These are phyloP conservation scores for Serrognathus titanus DNA, from an alignment of 2,888 invertebrate genomes.

Conservation along the genomic window DNA sequence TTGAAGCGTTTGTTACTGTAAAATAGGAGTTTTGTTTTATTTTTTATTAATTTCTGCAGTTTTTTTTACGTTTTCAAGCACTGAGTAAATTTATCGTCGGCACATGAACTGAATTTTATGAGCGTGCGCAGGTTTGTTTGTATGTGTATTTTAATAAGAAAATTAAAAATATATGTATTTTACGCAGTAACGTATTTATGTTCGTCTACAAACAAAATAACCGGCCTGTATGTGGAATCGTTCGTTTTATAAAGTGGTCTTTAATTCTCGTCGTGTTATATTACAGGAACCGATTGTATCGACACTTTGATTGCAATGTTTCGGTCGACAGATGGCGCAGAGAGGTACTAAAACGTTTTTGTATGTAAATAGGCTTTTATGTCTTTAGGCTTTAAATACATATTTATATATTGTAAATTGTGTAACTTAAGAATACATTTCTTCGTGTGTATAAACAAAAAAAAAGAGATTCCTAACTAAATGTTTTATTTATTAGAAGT, in stretches of 20 bases:
- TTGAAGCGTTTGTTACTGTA: conserved; percentile 19
- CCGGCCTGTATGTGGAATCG: conserved; percentile 7
- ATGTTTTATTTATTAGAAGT: conserved; percentile 29
- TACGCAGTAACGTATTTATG: conserved; percentile 11
- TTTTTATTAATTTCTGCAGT: conserved; percentile 9
- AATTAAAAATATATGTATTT: conserved; percentile 14
- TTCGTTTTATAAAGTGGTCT: conserved; percentile 1
- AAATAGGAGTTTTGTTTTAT: conserved; percentile 15
- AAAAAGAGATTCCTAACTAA: conserved; percentile 39
- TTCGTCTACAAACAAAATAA: conserved; percentile 1
- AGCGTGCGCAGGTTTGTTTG: conserved; percentile 17
- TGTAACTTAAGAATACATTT: conserved; percentile 14
- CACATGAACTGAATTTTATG: conserved; percentile 13
- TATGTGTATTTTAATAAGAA: conserved; percentile 18
- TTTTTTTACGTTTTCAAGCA: conserved; percentile 5
- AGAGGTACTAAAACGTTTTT: neutral
- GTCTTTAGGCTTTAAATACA: conserved; percentile 4
- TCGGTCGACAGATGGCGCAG: conserved; percentile 10
- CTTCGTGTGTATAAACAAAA: conserved; percentile 11
- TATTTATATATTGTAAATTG: conserved; percentile 9
- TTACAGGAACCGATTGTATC: conserved; percentile 11
- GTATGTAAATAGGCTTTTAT: conserved; percentile 11
- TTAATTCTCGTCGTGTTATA: conserved; percentile 1
- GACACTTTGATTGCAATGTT: conserved; percentile 1
- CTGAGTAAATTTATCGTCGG: conserved; percentile 15